Conservation (phyloP, 2,113 vertebrate species). For the Hippocampus mohnikei region DNA sequence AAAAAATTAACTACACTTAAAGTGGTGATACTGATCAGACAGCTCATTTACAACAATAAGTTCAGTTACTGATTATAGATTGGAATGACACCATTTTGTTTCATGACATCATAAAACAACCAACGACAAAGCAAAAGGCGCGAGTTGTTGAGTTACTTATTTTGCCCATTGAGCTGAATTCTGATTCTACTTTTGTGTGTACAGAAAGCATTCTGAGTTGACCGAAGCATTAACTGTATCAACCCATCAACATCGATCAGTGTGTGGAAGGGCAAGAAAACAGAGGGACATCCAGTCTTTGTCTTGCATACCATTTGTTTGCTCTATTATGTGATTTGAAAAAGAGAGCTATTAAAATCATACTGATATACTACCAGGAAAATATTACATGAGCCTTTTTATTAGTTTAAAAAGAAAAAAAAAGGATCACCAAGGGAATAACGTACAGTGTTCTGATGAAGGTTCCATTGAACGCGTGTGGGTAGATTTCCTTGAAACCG, state of each 20-base stretch:
- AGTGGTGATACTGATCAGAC: neutral
- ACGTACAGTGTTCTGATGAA: slow-evolving; percentile 86
- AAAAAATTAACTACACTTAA: neutral
- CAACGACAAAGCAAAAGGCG: too few species aligned
- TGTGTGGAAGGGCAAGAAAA: slow-evolving; percentile 38
- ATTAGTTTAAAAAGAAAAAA: neutral
- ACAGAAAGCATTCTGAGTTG: neutral
- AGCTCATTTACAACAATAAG: neutral
- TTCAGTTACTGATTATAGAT: neutral
- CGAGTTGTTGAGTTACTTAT: neutral
- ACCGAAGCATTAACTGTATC: neutral
- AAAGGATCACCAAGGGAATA: neutral
- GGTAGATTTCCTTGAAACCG: slow-evolving; percentile 84
- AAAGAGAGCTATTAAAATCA: slow-evolving; percentile 1
- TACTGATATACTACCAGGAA: slow-evolving; percentile 1
- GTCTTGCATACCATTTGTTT: slow-evolving; percentile 62
- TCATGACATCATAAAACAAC: neutral
- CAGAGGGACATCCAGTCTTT: slow-evolving; percentile 53
- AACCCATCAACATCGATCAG: slow-evolving; percentile 33
- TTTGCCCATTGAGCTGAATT: neutral
- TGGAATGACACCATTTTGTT: neutral
- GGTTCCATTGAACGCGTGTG: slow-evolving; percentile 86
- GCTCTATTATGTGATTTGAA: slow-evolving; percentile 47
- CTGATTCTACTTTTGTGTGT: neutral
- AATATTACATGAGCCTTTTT: neutral